Conservation (phyloP, 2,888 invertebrate species). For the Argynnis bischoffii region DNA sequence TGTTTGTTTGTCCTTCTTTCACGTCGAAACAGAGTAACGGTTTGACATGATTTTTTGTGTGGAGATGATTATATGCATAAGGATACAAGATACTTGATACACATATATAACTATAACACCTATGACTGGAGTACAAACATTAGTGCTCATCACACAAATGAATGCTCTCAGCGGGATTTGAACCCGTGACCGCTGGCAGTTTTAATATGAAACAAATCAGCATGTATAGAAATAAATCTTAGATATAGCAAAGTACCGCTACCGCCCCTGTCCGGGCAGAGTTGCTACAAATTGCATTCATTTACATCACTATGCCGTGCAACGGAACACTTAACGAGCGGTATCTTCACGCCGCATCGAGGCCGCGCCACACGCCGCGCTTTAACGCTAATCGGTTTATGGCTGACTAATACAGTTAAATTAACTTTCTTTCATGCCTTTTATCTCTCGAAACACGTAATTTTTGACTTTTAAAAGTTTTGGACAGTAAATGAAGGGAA, state of each 20-base stretch:
- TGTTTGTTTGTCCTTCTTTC: too few species aligned
- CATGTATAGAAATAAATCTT: not conserved
- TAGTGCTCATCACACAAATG: too few species aligned
- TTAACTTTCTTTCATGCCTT: conserved; percentile 30
- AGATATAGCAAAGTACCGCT: not conserved
- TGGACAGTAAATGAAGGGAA: too few species aligned
- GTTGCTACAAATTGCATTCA: conserved; percentile 29
- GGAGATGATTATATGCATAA: too few species aligned
- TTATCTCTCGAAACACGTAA: not conserved
- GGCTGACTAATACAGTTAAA: conserved; percentile 34
- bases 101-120: too few species aligned
- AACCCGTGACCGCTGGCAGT: too few species aligned
- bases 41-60: too few species aligned
- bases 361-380: not conserved
- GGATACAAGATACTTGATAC: too few species aligned
- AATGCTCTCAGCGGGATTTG: too few species aligned
- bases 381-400: conserved; percentile 25
- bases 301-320: conserved; percentile 30
- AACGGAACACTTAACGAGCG: conserved; percentile 32
- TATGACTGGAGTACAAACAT: too few species aligned
- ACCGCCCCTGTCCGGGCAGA: conserved; percentile 1
- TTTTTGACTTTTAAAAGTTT: too few species aligned
- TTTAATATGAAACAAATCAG: not conserved
- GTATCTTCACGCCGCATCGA: conserved; percentile 32
- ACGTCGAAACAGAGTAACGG: too few species aligned